Percentiles rank a stretch among this genome's conserved stretches.
phyloP scores from a whole-genome alignment of 1,140 invertebrate species.

The Drosophila serrata region DNA sequence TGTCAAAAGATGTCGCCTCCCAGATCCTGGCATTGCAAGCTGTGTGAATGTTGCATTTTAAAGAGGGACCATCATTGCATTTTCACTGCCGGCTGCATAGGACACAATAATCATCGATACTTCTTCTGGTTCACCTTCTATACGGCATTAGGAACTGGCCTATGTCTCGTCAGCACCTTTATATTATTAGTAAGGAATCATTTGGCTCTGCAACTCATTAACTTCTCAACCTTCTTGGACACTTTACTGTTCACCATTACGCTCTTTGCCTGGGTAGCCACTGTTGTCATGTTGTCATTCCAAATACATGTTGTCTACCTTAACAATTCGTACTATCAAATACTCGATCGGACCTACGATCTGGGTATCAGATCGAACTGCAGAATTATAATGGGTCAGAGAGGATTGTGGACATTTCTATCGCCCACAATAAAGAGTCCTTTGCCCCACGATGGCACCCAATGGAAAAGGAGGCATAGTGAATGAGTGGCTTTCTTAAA shows the following conservation, averaged over 20 bases:
- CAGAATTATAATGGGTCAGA: slow-evolving; percentile 9
- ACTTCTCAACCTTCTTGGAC: too few species aligned
- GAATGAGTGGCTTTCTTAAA: too few species aligned
- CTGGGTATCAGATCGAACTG: slow-evolving; percentile 9
- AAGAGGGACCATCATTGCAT: slow-evolving; percentile 98
- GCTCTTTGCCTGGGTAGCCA: neutral
- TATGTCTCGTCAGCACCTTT: slow-evolving; percentile 89
- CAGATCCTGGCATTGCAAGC: slow-evolving; percentile 94
- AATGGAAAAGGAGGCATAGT: slow-evolving; percentile 1
- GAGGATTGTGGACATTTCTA: slow-evolving; percentile 9
- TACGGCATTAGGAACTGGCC: slow-evolving; percentile 89
- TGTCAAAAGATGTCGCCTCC: slow-evolving; percentile 93
- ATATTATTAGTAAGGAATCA: slow-evolving; percentile 86
- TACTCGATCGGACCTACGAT: neutral
- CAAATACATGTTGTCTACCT: slow-evolving; percentile 28
- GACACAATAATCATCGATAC: slow-evolving; percentile 95
- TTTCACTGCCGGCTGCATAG: slow-evolving; percentile 95
- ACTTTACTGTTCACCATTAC: neutral
- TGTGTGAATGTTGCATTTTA: slow-evolving; percentile 92
- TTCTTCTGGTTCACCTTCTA: slow-evolving; percentile 94
- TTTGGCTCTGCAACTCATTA: too few species aligned
- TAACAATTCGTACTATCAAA: slow-evolving; percentile 4
- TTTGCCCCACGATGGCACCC: slow-evolving; percentile 20
- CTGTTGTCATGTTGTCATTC: neutral
- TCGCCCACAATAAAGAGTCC: slow-evolving; percentile 18